Percentiles rank a stretch among this genome's conserved stretches.
Conservation (phyloP, 2,888 invertebrate species). For the Bombylius major region DNA sequence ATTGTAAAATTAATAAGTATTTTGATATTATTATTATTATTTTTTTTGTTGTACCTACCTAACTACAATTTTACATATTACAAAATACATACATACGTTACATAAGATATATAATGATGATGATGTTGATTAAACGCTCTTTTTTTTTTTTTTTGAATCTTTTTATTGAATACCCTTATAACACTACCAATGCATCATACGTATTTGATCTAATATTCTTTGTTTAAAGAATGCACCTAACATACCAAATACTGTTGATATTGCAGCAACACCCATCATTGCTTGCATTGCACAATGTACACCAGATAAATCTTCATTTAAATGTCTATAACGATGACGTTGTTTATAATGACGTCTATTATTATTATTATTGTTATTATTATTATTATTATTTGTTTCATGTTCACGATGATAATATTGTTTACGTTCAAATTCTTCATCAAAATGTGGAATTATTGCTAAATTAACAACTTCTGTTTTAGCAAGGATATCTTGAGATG, state of each 20-base stretch:
- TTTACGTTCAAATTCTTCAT: conserved; percentile 31
- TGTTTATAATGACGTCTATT: conserved; percentile 26
- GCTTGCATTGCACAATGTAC: conserved; percentile 38
- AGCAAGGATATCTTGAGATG: conserved; percentile 22
- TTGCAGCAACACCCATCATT: conserved; percentile 36
- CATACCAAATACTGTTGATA: conserved; percentile 37
- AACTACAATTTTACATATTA: no score
- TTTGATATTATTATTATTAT: no score
- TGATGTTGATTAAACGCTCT: not conserved
- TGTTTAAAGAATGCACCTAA: conserved; percentile 37
- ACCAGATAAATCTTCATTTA: conserved; percentile 32
- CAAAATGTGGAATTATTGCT: conserved; percentile 36
- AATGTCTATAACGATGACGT: conserved; percentile 24
- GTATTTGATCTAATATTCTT: conserved; percentile 35
- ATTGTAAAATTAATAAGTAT: no score
- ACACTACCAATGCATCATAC: conserved; percentile 38
- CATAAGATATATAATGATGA: not conserved
- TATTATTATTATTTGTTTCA: not conserved
- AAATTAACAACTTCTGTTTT: conserved; percentile 36
- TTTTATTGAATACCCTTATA: conserved; percentile 29
- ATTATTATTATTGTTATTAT: conserved; percentile 19
- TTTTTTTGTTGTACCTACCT: no score
- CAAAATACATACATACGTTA: not conserved
- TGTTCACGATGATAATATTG: conserved; percentile 30
- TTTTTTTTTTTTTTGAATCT: not conserved